Evolutionary conservation across 2,888 invertebrate genomes (phyloP), one percentile per base, ranked within the genome.

Genomic region (Caradrina kadenii): DNA sequence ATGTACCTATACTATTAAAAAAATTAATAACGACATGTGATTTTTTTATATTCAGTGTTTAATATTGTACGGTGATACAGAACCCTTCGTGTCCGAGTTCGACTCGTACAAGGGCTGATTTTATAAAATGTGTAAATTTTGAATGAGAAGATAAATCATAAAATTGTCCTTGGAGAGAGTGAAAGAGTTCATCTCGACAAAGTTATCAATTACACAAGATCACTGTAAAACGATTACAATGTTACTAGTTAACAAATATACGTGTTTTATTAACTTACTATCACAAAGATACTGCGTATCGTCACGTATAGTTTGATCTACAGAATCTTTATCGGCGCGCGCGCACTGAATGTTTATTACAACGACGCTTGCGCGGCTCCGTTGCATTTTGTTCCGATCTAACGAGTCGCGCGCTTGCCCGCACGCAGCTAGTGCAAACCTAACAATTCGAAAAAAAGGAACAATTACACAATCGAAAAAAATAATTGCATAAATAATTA

Each of bases 351-450:
- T 80, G 82, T 84, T 88, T 89, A 88, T 86, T 88, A 88, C 74
- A 73, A 61, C 68, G 71, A 64, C 78, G 80, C 84, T 31, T 56
- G 75, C 76, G 81, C 86, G 73, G 64, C 54, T 69, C 69, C 63
- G 73, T 60, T 82, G 82, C 89, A 89, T 86, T 89, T 86, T 81
- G 78, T 79, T 81, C 53, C 73, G 80, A 86, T 75, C 86, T 69
- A 55, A 83, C 83, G 82, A 69, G 60, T 54, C 71, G 87, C 80
- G 84, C 87, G 86, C 87, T 75, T 81, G 87, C 76, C 72, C 81
- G 76, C 73, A 76, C 81, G 80, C 86, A 82, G 83, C 82, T 72
- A 56, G 55, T 68, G 54, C 60, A 35, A 42, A n/a, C n/a, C n/a
- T 31, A 31, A 48, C 15, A 63, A 42, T 56, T 69, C 26, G 19